Base-by-base conservation (phyloP, 2,113 vertebrate genomes). In the Strix aluco region DNA sequence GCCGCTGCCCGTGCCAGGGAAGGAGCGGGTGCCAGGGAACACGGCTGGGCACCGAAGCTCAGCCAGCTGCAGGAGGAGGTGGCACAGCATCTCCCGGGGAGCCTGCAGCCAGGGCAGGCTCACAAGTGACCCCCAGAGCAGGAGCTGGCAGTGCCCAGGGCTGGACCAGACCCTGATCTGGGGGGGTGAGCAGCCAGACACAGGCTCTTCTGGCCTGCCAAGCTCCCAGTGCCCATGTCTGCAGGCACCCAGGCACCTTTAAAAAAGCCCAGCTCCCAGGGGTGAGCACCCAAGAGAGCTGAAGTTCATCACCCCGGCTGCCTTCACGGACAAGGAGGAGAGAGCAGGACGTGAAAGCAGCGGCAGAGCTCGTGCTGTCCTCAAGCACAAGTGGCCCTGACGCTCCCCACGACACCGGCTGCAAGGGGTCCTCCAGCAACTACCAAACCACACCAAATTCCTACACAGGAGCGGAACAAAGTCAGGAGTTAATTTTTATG, bases 61-160 rank as follows among this genome's bases (percentile, higher is more conserved):
- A 51, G 66, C 20, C 42, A 5, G 1, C 52, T 21, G 52, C 7
- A 5, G 4, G 1, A 8, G 8, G 6, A 21, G 15, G 19, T 29
- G 30, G 36, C 5, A 25, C 47, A 27, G 61, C 61, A 16, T 44
- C 32, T 40, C 59, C 77, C 47, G 11, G 46, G 75, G 59, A 52
- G 57, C 26, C 5, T 17, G 2, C 71, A 14, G 38, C 10, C 46
- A 12, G 32, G 32, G 55, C 23, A 59, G 44, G 11, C 32, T 19
- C 57, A 20, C 8, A 1, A 8, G 10, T 3, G 27, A 12, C 20
- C 21, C 52, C 52, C 2, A 6, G 54, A 8, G 4, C 61, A 17
- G 78, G 32, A 29, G 38, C 62, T 44, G 49, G 61, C 38, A 9
- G 26, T 22, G 46, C 30, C 46, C 67, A 7, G 46, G 36, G 44